These are phyloP conservation scores for Syrmaticus mikado DNA, from an alignment of 2,113 vertebrate genomes.

Conservation along the genomic window DNA sequence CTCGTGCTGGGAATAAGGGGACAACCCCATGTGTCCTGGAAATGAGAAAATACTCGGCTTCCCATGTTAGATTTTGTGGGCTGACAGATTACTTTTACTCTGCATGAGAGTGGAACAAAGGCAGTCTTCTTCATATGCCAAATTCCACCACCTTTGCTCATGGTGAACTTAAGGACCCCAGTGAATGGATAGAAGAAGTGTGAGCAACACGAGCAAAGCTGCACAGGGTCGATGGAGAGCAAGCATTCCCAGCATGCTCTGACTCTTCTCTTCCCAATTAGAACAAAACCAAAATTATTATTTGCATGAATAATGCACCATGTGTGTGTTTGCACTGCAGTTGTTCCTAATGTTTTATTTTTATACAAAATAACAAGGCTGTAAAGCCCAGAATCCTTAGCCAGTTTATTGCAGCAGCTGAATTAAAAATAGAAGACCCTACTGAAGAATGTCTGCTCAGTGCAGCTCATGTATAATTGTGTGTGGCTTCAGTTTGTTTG, in stretches of 20 bases:
- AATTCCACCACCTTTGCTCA: not conserved
- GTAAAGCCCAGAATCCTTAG: not conserved
- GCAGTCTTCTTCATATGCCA: not conserved
- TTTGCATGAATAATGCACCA: not conserved
- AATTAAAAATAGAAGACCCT: slow-evolving; percentile 69
- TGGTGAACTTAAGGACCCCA: not conserved
- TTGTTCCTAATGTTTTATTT: slow-evolving; percentile 39
- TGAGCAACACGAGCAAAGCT: not conserved
- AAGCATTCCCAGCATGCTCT: not conserved
- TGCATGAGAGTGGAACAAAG: not conserved
- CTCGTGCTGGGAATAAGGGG: not conserved
- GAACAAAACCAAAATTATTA: not conserved
- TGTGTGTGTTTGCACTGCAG: not conserved
- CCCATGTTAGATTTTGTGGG: not conserved
- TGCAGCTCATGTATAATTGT: slow-evolving; percentile 39
- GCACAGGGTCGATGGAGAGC: not conserved
- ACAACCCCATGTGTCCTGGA: not conserved
- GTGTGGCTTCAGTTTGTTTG: slow-evolving; percentile 79
- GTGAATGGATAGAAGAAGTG: not conserved
- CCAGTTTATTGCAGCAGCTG: not conserved
- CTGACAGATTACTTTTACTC: not conserved
- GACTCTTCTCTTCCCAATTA: not conserved
- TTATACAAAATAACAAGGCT: slow-evolving; percentile 14
- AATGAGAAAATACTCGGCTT: not conserved
- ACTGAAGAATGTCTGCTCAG: slow-evolving; percentile 41